These are phyloP conservation scores for Acropternis orthonyx DNA, from an alignment of 2,797 vertebrate genomes.

Conservation along the genomic window DNA sequence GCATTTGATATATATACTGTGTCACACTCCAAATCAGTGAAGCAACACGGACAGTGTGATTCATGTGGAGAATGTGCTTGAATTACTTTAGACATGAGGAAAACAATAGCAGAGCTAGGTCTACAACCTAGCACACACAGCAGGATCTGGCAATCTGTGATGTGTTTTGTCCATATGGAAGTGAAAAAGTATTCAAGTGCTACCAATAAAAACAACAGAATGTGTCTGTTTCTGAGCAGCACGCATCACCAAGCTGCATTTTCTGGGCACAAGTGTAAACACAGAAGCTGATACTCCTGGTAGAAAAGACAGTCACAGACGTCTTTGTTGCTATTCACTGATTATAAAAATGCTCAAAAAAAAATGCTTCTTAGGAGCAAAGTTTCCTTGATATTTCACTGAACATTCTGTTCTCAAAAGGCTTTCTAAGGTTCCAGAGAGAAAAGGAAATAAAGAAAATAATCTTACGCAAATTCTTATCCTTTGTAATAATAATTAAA, in stretches of 20 bases:
- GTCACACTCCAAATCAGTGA: slow-evolving; percentile 42
- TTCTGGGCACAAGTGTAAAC: neutral
- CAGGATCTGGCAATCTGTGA: slow-evolving; percentile 28
- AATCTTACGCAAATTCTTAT: neutral
- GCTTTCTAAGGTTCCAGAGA: neutral
- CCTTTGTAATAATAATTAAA: neutral
- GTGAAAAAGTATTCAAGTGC: slow-evolving; percentile 15
- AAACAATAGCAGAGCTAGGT: slow-evolving; percentile 11
- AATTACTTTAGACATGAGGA: slow-evolving; percentile 19
- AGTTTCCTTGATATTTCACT: neutral
- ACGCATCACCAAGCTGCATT: neutral
- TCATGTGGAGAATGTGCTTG: slow-evolving; percentile 60
- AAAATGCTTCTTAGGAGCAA: neutral
- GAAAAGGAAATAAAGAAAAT: neutral
- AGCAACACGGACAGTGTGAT: slow-evolving; percentile 51
- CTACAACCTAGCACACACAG: slow-evolving; percentile 35
- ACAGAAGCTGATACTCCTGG: neutral
- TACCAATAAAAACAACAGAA: slow-evolving; percentile 35
- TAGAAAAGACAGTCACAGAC: neutral
- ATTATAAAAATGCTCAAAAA: neutral
- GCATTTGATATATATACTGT: slow-evolving; percentile 60
- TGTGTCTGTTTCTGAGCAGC: slow-evolving; percentile 24
- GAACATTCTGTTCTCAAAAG: neutral
- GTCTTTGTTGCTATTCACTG: neutral
- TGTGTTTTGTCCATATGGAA: slow-evolving; percentile 42